Conservation (phyloP, 2,797 vertebrate genomes). For the Cyclopterus lumpus region DNA sequence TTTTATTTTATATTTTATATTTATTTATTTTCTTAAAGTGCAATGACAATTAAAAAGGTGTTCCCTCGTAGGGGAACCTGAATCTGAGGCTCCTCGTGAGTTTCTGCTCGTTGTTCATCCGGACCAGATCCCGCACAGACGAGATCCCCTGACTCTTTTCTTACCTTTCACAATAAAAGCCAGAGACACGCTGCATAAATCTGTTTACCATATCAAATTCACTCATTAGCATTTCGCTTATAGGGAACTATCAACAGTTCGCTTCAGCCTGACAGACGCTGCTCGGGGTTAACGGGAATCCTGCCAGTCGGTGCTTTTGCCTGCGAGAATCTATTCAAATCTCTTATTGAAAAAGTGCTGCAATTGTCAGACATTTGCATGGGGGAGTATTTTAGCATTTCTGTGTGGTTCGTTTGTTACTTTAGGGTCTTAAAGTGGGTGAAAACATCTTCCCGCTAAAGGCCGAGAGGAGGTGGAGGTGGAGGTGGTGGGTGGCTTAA, state of each 20-base stretch:
- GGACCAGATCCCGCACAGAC: too few relatives aligned
- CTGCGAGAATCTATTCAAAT: background rate
- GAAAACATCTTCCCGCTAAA: background rate
- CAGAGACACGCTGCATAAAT: background rate
- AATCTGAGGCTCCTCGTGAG: background rate
- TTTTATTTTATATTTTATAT: background rate
- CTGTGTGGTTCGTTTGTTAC: background rate
- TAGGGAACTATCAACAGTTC: background rate
- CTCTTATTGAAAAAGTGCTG: background rate
- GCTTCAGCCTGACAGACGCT: background rate
- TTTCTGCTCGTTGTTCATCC: background rate
- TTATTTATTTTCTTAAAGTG: background rate
- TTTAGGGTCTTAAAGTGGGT: background rate
- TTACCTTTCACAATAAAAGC: slow-evolving; percentile 1
- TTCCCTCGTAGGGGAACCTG: background rate
- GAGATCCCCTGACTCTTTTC: background rate
- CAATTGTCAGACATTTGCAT: background rate
- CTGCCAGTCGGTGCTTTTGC: background rate
- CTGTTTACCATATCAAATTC: background rate
- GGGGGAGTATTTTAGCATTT: background rate
- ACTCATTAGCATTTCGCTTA: background rate
- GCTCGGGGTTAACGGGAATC: background rate
- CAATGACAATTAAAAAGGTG: background rate
- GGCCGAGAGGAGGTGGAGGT: background rate
- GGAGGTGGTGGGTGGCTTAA: background rate